Conservation (phyloP, 2,113 vertebrate genomes). For the Pygoscelis antarcticus region DNA sequence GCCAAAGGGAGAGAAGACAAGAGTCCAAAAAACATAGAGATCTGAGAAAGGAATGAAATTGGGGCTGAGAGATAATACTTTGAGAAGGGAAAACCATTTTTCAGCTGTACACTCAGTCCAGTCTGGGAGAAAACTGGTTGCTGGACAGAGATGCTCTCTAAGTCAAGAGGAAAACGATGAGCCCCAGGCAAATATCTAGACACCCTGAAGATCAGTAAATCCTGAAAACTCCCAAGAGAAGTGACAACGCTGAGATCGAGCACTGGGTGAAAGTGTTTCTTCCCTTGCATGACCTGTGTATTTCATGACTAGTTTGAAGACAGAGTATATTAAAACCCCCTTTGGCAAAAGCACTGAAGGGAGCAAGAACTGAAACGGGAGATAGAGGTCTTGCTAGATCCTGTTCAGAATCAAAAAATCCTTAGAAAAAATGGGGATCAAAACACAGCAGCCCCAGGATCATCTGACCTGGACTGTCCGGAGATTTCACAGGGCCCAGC, state of each 20-base stretch:
- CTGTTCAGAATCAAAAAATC: not conserved
- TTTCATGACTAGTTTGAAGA: not conserved
- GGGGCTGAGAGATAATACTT: not conserved
- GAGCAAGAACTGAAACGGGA: not conserved
- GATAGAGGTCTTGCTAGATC: not conserved
- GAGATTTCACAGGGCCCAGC: not conserved
- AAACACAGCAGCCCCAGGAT: not conserved
- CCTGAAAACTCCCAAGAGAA: not conserved
- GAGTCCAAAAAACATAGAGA: not conserved
- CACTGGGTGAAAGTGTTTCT: not conserved
- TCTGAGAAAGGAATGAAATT: not conserved
- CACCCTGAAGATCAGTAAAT: not conserved
- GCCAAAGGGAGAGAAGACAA: not conserved
- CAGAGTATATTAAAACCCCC: not conserved
- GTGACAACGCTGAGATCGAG: not conserved
- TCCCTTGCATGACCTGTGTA: not conserved
- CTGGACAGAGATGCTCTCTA: not conserved
- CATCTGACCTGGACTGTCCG: not conserved
- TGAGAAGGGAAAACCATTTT: not conserved
- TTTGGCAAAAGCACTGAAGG: not conserved
- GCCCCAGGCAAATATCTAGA: not conserved
- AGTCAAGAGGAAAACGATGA: not conserved
- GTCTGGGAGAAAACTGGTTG: not conserved
- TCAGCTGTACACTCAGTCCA: not conserved
- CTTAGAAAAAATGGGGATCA: not conserved